Percentiles rank a stretch among this genome's conserved stretches.
Evolutionary conservation across 37 sponge, comb jelly and placozoan species (phyloP).

Genomic region (Ianthella basta): DNA sequence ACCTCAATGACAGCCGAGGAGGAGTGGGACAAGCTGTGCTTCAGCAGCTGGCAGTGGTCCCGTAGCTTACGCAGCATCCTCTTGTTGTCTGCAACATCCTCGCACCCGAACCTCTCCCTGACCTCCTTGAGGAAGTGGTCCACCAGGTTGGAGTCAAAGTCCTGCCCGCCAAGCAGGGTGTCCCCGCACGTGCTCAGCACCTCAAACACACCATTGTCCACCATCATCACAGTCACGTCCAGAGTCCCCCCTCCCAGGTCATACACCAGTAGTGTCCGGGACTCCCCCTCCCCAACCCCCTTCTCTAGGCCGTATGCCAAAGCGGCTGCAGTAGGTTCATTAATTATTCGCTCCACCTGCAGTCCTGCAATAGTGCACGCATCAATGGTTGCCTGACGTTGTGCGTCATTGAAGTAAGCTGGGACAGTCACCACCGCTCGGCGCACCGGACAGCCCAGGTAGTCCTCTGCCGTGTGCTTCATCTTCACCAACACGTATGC

Average conservation of each 20-base stretch:
- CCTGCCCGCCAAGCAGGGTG: slow-evolving; percentile 91
- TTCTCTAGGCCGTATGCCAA: slow-evolving; percentile 95
- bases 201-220: slow-evolving; percentile 88
- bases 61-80: slow-evolving; percentile 86
- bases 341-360: slow-evolving; percentile 91
- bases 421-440: slow-evolving; percentile 90
- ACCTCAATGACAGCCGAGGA: slow-evolving; percentile 74
- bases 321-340: slow-evolving; percentile 98
- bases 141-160: slow-evolving; percentile 88
- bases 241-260: slow-evolving; percentile 95
- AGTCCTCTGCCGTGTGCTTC: slow-evolving; percentile 94
- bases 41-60: slow-evolving; percentile 84
- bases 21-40: slow-evolving; percentile 91
- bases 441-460: slow-evolving; percentile 63
- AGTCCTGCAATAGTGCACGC: slow-evolving; percentile 88
- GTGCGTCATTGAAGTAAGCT: slow-evolving; percentile 96
- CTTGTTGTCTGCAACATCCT: slow-evolving; percentile 66
- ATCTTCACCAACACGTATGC: slow-evolving; percentile 90
- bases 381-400: slow-evolving; percentile 95
- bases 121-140: slow-evolving; percentile 73
- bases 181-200: slow-evolving; percentile 93
- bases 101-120: slow-evolving; percentile 66
- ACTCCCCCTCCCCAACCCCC: not conserved
- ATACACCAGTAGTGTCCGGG: slow-evolving; percentile 80
- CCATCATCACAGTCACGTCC: slow-evolving; percentile 84